Evolutionary conservation across 2,797 vertebrate genomes (phyloP).

Genomic region (Clamator glandarius): DNA sequence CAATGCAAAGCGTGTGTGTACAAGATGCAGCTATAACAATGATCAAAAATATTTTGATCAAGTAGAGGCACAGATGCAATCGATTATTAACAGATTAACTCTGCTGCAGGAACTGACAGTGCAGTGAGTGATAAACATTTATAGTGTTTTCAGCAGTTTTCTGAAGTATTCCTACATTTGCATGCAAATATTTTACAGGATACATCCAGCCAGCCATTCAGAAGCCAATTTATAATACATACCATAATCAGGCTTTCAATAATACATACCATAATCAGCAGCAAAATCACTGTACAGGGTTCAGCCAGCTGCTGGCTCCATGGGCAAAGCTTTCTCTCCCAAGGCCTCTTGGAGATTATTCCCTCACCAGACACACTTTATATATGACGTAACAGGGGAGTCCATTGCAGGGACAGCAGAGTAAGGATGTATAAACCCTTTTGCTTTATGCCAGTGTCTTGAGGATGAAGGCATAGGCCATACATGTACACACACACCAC

Average conservation of each 20-base stretch:
- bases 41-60: not conserved
- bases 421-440: not conserved
- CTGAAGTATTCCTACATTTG: not conserved
- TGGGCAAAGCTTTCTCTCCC: not conserved
- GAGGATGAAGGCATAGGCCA: not conserved
- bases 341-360: not conserved
- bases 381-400: not conserved
- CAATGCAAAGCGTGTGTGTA: not conserved
- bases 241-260: not conserved
- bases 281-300: not conserved
- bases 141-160: not conserved
- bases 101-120: not conserved
- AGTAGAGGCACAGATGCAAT: not conserved
- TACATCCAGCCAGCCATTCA: not conserved
- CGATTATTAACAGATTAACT: not conserved
- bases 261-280: not conserved
- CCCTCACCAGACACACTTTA: not conserved
- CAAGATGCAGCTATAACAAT: not conserved
- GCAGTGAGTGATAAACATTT: not conserved
- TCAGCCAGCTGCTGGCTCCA: not conserved
- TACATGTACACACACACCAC: accelerated
- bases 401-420: not conserved
- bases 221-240: not conserved
- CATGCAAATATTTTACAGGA: not conserved
- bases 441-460: not conserved